Evolutionary conservation across 2,888 invertebrate genomes (phyloP), one percentile per base, ranked within the genome.

Genomic region (Capitulum mitella): DNA sequence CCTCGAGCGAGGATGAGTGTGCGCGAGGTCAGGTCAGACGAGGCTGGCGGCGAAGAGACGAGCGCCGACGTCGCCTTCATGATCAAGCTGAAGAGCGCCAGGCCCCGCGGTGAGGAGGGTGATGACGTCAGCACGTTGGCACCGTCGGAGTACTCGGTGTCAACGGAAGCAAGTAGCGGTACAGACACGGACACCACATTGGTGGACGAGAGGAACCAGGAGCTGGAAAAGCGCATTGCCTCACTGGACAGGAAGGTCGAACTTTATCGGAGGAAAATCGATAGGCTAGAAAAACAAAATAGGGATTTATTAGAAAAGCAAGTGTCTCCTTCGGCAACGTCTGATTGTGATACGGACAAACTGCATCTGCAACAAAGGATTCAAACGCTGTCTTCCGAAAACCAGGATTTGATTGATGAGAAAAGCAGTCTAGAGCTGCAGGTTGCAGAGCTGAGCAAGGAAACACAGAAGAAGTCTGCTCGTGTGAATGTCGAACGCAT

Each of bases 141-240:
- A 22, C 79, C 81, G 22, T 81, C 81, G 40, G 79, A 81, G 26
- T 79, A 79, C 5, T 70, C 70, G 1, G 70, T 8, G 81, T 90
- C 96, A 87, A 91, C 92, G 82, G 93, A 95, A 85, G 94, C 94
- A 84, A 93, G 92, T 82, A 93, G 95, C 82, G 93, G 94, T 85
- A 96, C 93, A 84, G 89, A 91, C 74, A 70, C 70, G 19, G 70
- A 70, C 70, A 40, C 70, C 10, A 70, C 70, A 5, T 93, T 93
- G 84, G 87, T 97, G 79, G 88, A 93, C 54, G 93, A 94, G 83
- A 96, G 95, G 84, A 97, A 96, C 86, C 89, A 91, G 82, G 92
- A 91, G 84, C 86, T 96, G 78, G 95, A 97, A 85, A 6, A 40
- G 40, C 37, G 26, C 26, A 34, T 40, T 0, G 6, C 70, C 22